Conservation (phyloP, 2,888 invertebrate species). For the Cryptus armator region DNA sequence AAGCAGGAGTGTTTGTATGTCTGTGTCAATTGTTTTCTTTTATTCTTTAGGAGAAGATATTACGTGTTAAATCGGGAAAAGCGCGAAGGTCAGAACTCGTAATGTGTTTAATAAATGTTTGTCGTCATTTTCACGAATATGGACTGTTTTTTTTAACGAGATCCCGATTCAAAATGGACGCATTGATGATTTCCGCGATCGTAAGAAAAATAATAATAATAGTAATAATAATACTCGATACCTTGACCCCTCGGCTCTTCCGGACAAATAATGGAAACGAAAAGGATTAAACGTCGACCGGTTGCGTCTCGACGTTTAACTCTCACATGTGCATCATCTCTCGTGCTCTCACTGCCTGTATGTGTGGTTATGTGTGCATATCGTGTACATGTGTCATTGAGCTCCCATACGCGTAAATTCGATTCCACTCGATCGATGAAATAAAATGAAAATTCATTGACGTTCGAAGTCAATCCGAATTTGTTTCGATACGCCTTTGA, state of each 20-base stretch:
- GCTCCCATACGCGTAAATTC: neutral
- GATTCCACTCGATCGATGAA: neutral
- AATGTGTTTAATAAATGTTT: too few relatives aligned
- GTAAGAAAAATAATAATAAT: too few relatives aligned
- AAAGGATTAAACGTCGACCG: slow-evolving; percentile 19
- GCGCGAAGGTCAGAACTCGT: too few relatives aligned
- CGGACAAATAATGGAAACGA: slow-evolving; percentile 36
- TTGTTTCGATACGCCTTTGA: neutral
- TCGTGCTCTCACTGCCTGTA: neutral
- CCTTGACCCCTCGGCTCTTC: neutral
- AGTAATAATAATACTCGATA: neutral
- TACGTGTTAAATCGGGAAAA: neutral
- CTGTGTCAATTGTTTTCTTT: neutral
- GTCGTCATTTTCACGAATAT: neutral
- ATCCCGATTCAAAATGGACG: neutral
- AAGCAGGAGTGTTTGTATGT: slow-evolving; percentile 49
- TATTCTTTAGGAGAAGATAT: neutral
- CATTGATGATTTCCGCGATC: too few relatives aligned
- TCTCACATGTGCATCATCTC: neutral
- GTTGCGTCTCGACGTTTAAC: neutral
- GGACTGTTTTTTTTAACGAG: neutral
- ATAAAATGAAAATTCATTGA: neutral
- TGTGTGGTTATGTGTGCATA: slow-evolving; percentile 31
- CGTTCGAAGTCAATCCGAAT: neutral
- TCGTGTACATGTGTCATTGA: slow-evolving; percentile 1